Evolutionary conservation across 2,113 vertebrate species (phyloP), one percentile per base, ranked within the genome.

Genomic region (Talpa occidentalis): DNA sequence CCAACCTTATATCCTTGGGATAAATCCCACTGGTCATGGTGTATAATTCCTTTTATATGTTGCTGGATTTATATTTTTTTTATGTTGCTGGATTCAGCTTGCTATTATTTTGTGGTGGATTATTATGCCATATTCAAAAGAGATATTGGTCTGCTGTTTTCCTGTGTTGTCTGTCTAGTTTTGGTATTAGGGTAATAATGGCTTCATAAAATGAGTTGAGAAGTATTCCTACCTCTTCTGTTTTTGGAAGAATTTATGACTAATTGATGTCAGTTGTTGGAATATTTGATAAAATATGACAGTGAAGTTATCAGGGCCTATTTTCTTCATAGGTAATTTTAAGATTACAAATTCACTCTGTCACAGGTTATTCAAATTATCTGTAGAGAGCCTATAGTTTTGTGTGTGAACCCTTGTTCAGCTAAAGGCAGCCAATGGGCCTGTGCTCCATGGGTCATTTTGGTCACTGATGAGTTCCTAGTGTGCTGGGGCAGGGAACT

Each of bases 41-140:
- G 2, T 85, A 24, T 72, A 30, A 81, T 70, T 91, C 56, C 76
- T 81, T 79, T 86, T 62, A 67, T 64, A 37, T 72, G 28, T 56
- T 47, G 14, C 37, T 90, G 81, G 47, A 64, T 70, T 26, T 73
- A 35, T 26, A 37, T 35, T 70, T 72, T n/a, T n/a, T 90, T 44
- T 30, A 26, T 32, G 21, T 44, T 78, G 17, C 76, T 92, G 56
- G 64, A 83, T 88, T 88, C 77, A 60, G 54, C 70, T 93, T 92
- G 72, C 59, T 88, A 40, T n/a, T 90, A 90, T 90, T 94, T 95
- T 72, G 76, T 66, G 44, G 8, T 37, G 66, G 40, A 72, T 88
- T 87, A 94, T 47, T 74, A 10, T 47, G 30, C 67, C n/a, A 21
- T 80, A 70, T 85, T 80, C 11, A 35, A 54, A 56, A 64, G 83